Conservation (phyloP, 2,888 invertebrate genomes). For the Limnephilus auricula region DNA sequence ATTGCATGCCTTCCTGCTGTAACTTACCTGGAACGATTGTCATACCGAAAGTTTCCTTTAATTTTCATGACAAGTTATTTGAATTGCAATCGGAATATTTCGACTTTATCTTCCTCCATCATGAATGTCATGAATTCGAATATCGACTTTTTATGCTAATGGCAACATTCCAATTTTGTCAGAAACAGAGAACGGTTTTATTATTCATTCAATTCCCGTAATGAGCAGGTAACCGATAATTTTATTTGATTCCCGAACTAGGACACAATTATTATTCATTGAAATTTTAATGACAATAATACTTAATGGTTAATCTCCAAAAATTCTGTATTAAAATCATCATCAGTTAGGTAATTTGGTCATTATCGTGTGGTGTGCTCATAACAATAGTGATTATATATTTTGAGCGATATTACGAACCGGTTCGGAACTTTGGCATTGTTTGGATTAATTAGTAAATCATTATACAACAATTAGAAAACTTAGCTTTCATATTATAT, state of each 20-base stretch:
- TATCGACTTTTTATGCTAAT: slow-evolving; percentile 28
- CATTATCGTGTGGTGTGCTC: background rate
- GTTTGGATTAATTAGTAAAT: no score
- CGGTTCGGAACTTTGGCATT: background rate
- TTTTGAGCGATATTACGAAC: background rate
- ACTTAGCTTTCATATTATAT: no score
- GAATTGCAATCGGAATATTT: slow-evolving; percentile 37
- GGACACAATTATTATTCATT: background rate
- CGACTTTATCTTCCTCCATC: slow-evolving; percentile 55
- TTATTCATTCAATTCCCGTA: background rate
- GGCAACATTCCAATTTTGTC: slow-evolving; percentile 21
- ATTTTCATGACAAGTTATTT: slow-evolving; percentile 55
- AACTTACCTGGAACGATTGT: slow-evolving; percentile 6
- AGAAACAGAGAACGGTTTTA: background rate
- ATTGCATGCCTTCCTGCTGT: slow-evolving; percentile 49
- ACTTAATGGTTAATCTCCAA: background rate
- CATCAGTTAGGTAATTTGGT: background rate
- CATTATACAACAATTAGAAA: no score
- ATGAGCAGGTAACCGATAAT: background rate
- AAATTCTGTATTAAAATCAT: background rate
- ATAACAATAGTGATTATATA: background rate
- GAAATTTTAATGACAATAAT: background rate
- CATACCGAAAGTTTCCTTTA: slow-evolving; percentile 43
- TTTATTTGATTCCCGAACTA: background rate
- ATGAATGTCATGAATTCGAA: slow-evolving; percentile 39